Evolutionary conservation across 2,888 invertebrate genomes (phyloP).

Genomic region (Drosophila rellima): DNA sequence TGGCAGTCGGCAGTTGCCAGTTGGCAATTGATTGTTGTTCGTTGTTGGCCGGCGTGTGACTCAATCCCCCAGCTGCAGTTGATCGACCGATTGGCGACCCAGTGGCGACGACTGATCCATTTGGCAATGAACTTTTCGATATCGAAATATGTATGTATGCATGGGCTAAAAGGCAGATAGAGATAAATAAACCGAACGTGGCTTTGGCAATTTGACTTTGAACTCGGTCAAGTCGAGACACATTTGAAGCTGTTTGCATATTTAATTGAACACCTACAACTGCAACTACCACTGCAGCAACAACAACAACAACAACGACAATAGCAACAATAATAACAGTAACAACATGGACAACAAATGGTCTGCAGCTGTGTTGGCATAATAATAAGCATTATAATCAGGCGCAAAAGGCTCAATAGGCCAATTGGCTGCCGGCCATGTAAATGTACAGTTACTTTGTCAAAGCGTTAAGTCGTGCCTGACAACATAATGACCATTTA

Average conservation of each 20-base stretch:
- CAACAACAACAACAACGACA: conserved; percentile 17
- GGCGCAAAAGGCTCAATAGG: conserved; percentile 75
- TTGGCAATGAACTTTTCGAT: conserved; percentile 79
- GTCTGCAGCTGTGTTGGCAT: conserved; percentile 70
- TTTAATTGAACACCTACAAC: conserved; percentile 81
- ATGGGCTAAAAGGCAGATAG: conserved; percentile 54
- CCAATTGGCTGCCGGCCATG: conserved; percentile 71
- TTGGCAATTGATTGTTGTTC: conserved; percentile 13
- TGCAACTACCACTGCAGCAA: conserved; percentile 27
- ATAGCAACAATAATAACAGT: conserved; percentile 25
- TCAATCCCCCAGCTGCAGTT: conserved; percentile 73
- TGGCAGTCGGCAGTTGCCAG: conserved; percentile 24
- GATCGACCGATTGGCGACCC: conserved; percentile 73
- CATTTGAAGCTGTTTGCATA: conserved; percentile 79
- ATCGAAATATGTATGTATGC: conserved; percentile 58
- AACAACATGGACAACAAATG: conserved; percentile 53
- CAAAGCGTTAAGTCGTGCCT: conserved; percentile 74
- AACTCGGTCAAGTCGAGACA: conserved; percentile 81
- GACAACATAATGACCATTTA: conserved; percentile 71
- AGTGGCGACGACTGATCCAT: conserved; percentile 67
- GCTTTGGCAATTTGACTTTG: conserved; percentile 76
- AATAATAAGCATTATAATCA: conserved; percentile 79
- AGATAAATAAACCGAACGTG: conserved; percentile 48
- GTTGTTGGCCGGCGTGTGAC: conserved; percentile 65
- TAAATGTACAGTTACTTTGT: conserved; percentile 69